Conservation (phyloP, 2,113 vertebrate species). For the Gallinago paraguaiae region DNA sequence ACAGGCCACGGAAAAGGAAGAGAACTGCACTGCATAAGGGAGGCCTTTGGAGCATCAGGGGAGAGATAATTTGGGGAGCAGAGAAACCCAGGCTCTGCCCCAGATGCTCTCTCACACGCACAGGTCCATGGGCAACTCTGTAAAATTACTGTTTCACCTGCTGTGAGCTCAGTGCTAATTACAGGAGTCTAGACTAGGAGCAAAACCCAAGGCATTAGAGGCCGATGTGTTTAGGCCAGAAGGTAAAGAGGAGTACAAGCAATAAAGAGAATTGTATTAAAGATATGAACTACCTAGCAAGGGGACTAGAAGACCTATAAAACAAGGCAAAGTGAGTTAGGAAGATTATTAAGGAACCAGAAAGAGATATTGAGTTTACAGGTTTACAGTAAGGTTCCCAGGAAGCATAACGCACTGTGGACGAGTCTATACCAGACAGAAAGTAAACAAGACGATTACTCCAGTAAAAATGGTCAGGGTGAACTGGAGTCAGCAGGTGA, state of each 20-base stretch:
- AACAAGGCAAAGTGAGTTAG: constrained; percentile 19
- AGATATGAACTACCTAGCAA: constrained; percentile 52
- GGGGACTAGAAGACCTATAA: constrained; percentile 32
- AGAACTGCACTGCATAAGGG: neutral
- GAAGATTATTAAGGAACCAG: constrained; percentile 53
- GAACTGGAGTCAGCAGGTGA: constrained; percentile 17
- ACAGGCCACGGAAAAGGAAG: neutral
- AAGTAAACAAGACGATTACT: neutral
- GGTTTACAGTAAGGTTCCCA: neutral
- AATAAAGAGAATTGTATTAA: constrained; percentile 65
- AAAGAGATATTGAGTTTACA: constrained; percentile 42
- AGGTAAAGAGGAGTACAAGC: constrained; percentile 40
- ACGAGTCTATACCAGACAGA: neutral
- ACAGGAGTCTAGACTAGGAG: neutral
- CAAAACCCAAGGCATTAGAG: neutral
- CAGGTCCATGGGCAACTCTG: neutral
- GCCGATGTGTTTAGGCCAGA: constrained; percentile 20
- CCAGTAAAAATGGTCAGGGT: constrained; percentile 10
- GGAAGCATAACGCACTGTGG: neutral
- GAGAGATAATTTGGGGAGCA: neutral
- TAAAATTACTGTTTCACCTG: neutral
- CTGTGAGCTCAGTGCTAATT: constrained; percentile 29
- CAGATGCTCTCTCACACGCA: neutral
- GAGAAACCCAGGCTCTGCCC: neutral
- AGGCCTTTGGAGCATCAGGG: neutral